Conservation (phyloP, 1,140 invertebrate species). For the Drosophila grimshawi region DNA sequence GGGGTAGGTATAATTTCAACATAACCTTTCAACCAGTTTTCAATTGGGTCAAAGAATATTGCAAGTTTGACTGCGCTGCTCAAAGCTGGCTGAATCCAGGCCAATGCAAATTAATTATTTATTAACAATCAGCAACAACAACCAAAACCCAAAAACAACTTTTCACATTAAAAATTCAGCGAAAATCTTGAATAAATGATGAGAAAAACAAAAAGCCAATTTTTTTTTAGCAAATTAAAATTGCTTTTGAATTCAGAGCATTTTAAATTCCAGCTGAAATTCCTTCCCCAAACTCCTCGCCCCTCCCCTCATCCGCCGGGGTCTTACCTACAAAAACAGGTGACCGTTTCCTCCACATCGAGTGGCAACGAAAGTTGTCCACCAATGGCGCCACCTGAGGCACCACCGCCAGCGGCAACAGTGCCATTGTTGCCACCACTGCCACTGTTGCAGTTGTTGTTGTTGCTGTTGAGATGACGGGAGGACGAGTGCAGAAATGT, state of each 20-base stretch:
- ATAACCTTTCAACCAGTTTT: no score
- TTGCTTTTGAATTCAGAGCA: background rate
- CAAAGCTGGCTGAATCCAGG: no score
- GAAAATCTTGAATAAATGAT: background rate
- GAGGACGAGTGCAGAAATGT: constrained; percentile 74
- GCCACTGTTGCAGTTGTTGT: constrained; percentile 24
- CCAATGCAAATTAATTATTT: no score
- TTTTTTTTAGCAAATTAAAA: background rate
- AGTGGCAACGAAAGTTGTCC: constrained; percentile 85
- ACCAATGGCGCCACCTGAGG: constrained; percentile 25
- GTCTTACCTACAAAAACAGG: constrained; percentile 90
- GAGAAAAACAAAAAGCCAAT: background rate
- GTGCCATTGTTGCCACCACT: constrained; percentile 27
- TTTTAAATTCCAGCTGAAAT: background rate
- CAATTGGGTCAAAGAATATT: no score
- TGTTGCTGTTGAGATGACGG: constrained; percentile 65
- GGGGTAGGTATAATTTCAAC: no score
- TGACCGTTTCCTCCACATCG: constrained; percentile 90
- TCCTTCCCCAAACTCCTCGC: background rate
- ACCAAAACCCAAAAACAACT: no score
- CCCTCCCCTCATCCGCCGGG: no score
- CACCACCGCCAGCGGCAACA: background rate
- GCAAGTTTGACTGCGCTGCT: no score
- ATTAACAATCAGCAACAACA: no score
- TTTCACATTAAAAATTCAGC: background rate